These are phyloP conservation scores for Neoaliturus tenellus DNA, from an alignment of 2,888 invertebrate genomes.

Conservation along the genomic window DNA sequence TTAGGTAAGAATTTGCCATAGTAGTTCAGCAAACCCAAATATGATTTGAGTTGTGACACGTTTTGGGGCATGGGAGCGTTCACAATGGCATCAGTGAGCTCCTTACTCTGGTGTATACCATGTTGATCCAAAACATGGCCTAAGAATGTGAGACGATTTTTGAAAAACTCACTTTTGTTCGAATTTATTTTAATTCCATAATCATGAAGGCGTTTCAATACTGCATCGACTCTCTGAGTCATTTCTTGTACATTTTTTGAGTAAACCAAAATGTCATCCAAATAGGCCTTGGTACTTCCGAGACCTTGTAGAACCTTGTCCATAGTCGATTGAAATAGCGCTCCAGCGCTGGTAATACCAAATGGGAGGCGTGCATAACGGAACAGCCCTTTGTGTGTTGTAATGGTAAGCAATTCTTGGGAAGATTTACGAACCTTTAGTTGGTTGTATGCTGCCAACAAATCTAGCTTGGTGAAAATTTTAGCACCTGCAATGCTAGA, in stretches of 20 bases:
- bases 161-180: constrained; percentile 53
- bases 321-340: constrained; percentile 64
- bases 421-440: neutral
- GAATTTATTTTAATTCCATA: constrained; percentile 54
- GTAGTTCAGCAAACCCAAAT: neutral
- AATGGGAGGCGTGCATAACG: constrained; percentile 30
- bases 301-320: constrained; percentile 63
- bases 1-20: constrained; percentile 22
- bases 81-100: neutral
- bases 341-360: constrained; percentile 42
- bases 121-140: constrained; percentile 42
- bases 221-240: constrained; percentile 60
- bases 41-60: constrained; percentile 8
- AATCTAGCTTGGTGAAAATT: neutral
- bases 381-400: constrained; percentile 46
- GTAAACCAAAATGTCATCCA: constrained; percentile 67
- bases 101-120: constrained; percentile 12
- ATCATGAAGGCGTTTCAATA: constrained; percentile 59
- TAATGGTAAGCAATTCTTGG: constrained; percentile 8
- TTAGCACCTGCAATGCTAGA: neutral
- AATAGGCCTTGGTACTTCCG: constrained; percentile 63
- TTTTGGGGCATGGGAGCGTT: neutral
- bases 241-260: constrained; percentile 62
- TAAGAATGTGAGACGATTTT: constrained; percentile 36
- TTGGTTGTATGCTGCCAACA: neutral